Conservation (phyloP, 2,797 vertebrate genomes). For the Champsocephalus gunnari region DNA sequence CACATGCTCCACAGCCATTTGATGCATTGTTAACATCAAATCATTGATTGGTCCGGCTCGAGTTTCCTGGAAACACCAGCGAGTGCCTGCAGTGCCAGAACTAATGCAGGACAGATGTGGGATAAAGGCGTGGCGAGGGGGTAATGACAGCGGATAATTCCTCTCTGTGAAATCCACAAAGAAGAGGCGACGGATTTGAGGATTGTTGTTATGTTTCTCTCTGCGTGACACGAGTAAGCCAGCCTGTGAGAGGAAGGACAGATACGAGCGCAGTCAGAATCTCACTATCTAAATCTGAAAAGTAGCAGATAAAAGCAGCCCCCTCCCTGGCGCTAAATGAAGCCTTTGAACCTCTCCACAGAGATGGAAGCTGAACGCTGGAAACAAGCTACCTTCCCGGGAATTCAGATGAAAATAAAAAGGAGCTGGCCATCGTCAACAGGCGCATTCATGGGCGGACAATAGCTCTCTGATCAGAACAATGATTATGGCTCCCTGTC, state of each 20-base stretch:
- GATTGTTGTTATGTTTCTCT: conserved; percentile 52
- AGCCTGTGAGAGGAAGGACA: conserved; percentile 36
- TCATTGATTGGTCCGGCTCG: not conserved
- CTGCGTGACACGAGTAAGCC: conserved; percentile 40
- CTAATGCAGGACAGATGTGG: conserved; percentile 11
- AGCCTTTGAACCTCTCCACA: conserved; percentile 78
- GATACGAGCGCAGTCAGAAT: conserved; percentile 62
- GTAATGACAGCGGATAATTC: conserved; percentile 41
- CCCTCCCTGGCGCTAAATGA: conserved; percentile 61
- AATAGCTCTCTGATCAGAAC: conserved; percentile 84
- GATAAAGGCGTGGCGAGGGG: conserved; percentile 15
- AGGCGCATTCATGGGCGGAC: conserved; percentile 77
- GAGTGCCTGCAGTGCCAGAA: conserved; percentile 6
- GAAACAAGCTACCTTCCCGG: conserved; percentile 70
- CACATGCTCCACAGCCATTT: not conserved
- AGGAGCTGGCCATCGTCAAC: conserved; percentile 72
- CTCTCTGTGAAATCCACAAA: conserved; percentile 43
- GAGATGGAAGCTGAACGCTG: conserved; percentile 69
- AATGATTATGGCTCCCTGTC: conserved; percentile 80
- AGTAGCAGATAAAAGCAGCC: conserved; percentile 54
- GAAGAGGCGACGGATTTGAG: conserved; percentile 48
- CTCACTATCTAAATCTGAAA: conserved; percentile 69
- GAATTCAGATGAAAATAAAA: conserved; percentile 79
- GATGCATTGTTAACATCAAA: not conserved
- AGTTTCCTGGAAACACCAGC: not conserved